Base-by-base conservation (phyloP, 2,888 invertebrate genomes). In the Halictus ligatus region DNA sequence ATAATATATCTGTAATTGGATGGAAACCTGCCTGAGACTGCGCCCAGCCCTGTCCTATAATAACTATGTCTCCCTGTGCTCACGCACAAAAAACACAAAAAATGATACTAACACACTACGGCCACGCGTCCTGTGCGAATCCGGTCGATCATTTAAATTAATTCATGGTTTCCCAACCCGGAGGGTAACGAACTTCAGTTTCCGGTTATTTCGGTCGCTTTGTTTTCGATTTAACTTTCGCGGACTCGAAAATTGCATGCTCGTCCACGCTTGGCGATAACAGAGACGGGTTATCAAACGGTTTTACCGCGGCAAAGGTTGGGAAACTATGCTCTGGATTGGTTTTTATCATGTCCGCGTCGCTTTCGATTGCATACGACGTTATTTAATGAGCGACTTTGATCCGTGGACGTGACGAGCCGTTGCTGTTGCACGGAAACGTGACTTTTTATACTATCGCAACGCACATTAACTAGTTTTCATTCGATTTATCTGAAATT, bases 1-100 rank as follows among this genome's bases (percentile, higher is more conserved):
- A 94, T 94, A 93, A 94, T 94, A 94, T 94, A 94, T 94, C 94
- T 94, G 94, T 94, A 94, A 94, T 93, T 94, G 94, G 92, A 94
- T 94, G 94, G 93, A 93, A 82, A 93, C 85, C 90, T 93, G 92
- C 90, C 93, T 93, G 91, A 89, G 89, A 88, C 89, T 90, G 88
- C 86, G 86, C 87, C 84, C 91, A 89, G 83, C 88, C 90, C 89
- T 90, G 85, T 90, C 89, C 89, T 83, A 85, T 77, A 72, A 29
- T 74, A n/a, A 76, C 77, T 78, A 43, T 78, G 75, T 67, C 48
- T 78, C 64, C 54, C 58, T 46, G 35, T 82, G 75, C 75, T 76
- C 50, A 40, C 75, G 18, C 72, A 75, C 72, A n/a, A 21, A 54
- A 21, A 58, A 48, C 0, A 54, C 21, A 50, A 18, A 58, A 67